phyloP scores from a whole-genome alignment of 1,140 invertebrate genomes.

The Drosophila aff. region DNA sequence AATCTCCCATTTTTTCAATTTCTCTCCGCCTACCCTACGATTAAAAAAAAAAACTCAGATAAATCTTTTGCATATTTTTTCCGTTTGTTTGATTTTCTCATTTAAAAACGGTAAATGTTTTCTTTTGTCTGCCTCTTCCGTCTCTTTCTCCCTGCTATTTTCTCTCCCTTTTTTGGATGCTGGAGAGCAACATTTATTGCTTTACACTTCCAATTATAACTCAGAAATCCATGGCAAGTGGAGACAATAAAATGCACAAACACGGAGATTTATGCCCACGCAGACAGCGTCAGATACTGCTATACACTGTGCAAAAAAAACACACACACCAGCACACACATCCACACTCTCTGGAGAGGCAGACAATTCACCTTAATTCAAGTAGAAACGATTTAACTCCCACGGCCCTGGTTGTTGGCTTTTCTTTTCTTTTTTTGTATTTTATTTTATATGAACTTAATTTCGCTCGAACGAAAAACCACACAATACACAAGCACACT shows the following conservation, averaged over 20 bases:
- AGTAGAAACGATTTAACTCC: slow-evolving; percentile 81
- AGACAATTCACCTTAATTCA: slow-evolving; percentile 77
- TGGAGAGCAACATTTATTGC: slow-evolving; percentile 66
- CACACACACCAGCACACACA: slow-evolving; percentile 9
- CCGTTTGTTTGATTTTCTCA: slow-evolving; percentile 29
- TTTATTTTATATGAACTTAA: slow-evolving; percentile 83
- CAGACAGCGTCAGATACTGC: slow-evolving; percentile 25
- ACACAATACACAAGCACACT: slow-evolving; percentile 32
- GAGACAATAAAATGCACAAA: slow-evolving; percentile 77
- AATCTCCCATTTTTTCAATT: slow-evolving; percentile 18
- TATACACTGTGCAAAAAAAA: slow-evolving; percentile 13
- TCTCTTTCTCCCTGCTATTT: background rate
- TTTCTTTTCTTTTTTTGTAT: slow-evolving; percentile 10
- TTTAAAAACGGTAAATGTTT: slow-evolving; percentile 43
- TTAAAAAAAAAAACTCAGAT: background rate
- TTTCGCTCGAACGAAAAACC: slow-evolving; percentile 64
- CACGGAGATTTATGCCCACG: slow-evolving; percentile 66
- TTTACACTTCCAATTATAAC: slow-evolving; percentile 82
- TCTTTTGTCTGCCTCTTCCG: slow-evolving; percentile 8
- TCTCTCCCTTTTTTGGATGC: background rate
- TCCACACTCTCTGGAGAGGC: background rate
- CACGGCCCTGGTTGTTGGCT: slow-evolving; percentile 61
- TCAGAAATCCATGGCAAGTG: slow-evolving; percentile 71
- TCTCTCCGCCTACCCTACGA: background rate
- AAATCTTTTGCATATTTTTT: slow-evolving; percentile 35